phyloP scores from a whole-genome alignment of 2,888 invertebrate genomes.

The Zygaena filipendulae region DNA sequence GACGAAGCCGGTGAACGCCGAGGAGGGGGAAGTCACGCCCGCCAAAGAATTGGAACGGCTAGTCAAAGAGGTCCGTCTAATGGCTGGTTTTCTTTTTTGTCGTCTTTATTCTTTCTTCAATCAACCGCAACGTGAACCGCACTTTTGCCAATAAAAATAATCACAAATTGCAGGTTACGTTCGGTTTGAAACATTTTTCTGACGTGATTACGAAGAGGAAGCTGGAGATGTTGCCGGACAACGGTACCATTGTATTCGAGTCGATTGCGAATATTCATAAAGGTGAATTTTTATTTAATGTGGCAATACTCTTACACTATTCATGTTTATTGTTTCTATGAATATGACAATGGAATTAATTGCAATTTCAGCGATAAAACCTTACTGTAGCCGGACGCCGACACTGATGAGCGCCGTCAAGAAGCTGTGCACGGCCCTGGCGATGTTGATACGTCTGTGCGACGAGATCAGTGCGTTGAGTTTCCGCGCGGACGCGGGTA shows the following conservation, averaged over 20 bases:
- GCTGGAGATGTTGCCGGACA: constrained; percentile 92
- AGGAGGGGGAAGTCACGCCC: constrained; percentile 72
- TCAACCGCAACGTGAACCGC: constrained; percentile 1
- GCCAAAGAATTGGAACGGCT: constrained; percentile 79
- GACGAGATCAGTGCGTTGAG: constrained; percentile 87
- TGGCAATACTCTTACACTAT: too few relatives aligned
- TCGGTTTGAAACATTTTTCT: constrained; percentile 84
- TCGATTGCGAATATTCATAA: constrained; percentile 90
- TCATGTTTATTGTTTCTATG: background rate
- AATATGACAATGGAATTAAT: too few relatives aligned
- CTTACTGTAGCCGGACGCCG: constrained; percentile 69
- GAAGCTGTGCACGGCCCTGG: constrained; percentile 87
- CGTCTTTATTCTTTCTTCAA: constrained; percentile 6
- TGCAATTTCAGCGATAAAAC: constrained; percentile 64
- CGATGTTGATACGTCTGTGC: constrained; percentile 87
- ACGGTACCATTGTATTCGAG: constrained; percentile 93
- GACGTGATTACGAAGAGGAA: constrained; percentile 94
- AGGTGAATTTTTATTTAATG: constrained; percentile 37
- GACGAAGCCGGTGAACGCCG: constrained; percentile 60
- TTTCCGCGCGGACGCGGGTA: constrained; percentile 65
- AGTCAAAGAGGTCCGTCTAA: constrained; percentile 70
- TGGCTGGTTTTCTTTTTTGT: constrained; percentile 12
- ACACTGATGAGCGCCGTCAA: constrained; percentile 82
- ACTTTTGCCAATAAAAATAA: background rate
- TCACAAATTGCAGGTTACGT: constrained; percentile 52